Conservation (phyloP, 37 sponge, comb jelly and placozoan species). For the Oscarella lobularis region DNA sequence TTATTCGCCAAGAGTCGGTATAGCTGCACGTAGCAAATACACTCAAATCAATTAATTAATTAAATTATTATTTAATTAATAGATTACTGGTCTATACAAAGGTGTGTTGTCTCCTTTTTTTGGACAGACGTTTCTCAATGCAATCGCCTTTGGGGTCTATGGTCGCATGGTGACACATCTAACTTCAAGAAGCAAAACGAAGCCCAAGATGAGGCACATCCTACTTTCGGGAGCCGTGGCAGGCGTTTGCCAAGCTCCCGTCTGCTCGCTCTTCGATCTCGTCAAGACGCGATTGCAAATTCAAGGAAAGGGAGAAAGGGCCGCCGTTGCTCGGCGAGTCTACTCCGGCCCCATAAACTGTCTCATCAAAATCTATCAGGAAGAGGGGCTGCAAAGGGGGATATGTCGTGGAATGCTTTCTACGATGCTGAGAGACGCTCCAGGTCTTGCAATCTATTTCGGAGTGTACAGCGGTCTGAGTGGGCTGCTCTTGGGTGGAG, state of each 20-base stretch:
- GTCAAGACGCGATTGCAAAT: slow-evolving; percentile 74
- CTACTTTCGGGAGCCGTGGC: slow-evolving; percentile 33
- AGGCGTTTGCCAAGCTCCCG: slow-evolving; percentile 32
- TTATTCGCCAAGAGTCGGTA: slow-evolving; percentile 3
- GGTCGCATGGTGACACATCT: slow-evolving; percentile 34
- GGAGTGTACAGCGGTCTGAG: slow-evolving; percentile 41
- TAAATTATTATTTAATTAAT: too few relatives aligned
- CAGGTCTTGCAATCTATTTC: slow-evolving; percentile 64
- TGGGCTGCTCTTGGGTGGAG: too few relatives aligned
- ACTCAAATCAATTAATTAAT: too few relatives aligned
- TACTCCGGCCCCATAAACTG: slow-evolving; percentile 52
- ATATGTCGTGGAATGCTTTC: slow-evolving; percentile 34
- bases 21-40: too few relatives aligned
- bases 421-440: slow-evolving; percentile 59
- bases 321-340: not conserved
- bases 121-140: slow-evolving; percentile 61
- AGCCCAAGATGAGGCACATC: not conserved
- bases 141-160: slow-evolving; percentile 54
- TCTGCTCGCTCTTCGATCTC: slow-evolving; percentile 63
- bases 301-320: slow-evolving; percentile 22
- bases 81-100: slow-evolving; percentile 73
- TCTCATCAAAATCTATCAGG: slow-evolving; percentile 27
- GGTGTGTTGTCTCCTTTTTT: slow-evolving; percentile 74
- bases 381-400: slow-evolving; percentile 38
- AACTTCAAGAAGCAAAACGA: too few relatives aligned